Evolutionary conservation across 2,888 invertebrate species (phyloP).

Genomic region (Hoplodrina ambigua): DNA sequence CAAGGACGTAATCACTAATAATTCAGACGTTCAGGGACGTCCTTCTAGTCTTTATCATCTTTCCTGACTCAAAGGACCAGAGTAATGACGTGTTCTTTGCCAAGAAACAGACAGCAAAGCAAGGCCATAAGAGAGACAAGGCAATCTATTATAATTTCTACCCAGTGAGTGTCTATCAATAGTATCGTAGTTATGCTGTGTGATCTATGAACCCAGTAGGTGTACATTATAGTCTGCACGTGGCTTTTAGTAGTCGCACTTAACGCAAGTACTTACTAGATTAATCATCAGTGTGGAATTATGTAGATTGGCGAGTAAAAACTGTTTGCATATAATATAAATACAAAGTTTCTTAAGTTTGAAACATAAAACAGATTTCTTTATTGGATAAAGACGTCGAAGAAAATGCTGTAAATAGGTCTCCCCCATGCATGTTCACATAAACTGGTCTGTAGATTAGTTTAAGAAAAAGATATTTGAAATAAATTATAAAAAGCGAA

Average conservation of each 20-base stretch:
- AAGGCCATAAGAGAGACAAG: constrained; percentile 13
- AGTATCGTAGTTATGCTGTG: constrained; percentile 2
- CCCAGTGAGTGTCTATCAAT: constrained; percentile 5
- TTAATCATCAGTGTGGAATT: constrained; percentile 56
- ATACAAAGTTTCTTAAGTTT: background rate
- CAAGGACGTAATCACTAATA: background rate
- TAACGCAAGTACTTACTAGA: constrained; percentile 42
- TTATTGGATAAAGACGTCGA: no score
- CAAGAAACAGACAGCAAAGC: background rate
- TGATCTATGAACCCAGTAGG: constrained; percentile 62
- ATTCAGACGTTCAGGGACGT: background rate
- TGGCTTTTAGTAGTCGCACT: constrained; percentile 43
- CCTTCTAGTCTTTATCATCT: background rate
- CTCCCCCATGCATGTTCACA: no score
- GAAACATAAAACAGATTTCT: background rate
- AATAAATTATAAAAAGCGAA: no score
- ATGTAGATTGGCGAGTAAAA: constrained; percentile 29
- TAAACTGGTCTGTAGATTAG: no score
- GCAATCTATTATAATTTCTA: constrained; percentile 48
- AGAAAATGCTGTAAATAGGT: no score
- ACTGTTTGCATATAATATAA: constrained; percentile 17
- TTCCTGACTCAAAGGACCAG: background rate
- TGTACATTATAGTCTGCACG: constrained; percentile 56
- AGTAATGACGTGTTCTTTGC: background rate
- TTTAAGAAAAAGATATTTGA: no score